These are phyloP conservation scores for Agriotes lineatus DNA, from an alignment of 2,888 invertebrate species.

Conservation along the genomic window DNA sequence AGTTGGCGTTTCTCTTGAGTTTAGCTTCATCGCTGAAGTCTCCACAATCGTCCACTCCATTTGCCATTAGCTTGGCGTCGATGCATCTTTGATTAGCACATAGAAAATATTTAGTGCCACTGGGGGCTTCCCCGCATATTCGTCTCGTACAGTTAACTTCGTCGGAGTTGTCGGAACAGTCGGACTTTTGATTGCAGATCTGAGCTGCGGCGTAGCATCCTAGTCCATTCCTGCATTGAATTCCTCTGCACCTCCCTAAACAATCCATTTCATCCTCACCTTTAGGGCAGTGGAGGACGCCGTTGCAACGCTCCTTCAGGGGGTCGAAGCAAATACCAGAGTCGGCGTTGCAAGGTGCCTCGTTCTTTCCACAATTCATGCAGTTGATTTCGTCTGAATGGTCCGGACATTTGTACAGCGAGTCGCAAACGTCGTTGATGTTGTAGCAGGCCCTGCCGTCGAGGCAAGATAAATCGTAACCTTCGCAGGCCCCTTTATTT, in stretches of 20 bases:
- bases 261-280: constrained; percentile 51
- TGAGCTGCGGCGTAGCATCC: constrained; percentile 46
- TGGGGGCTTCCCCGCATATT: constrained; percentile 43
- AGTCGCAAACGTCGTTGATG: constrained; percentile 43
- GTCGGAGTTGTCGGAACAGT: constrained; percentile 51
- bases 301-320: constrained; percentile 44
- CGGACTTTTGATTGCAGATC: constrained; percentile 48
- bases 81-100: constrained; percentile 52
- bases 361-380: constrained; percentile 36
- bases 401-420: constrained; percentile 46
- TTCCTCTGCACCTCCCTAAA: constrained; percentile 28
- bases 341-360: constrained; percentile 39
- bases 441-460: constrained; percentile 44
- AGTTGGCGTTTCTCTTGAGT: constrained; percentile 7
- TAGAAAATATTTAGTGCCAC: constrained; percentile 44
- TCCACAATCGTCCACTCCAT: constrained; percentile 51
- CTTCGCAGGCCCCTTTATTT: constrained; percentile 31
- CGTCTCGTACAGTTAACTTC: constrained; percentile 49
- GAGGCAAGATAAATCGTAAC: constrained; percentile 43
- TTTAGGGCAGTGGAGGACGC: constrained; percentile 45
- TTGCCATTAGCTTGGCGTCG: constrained; percentile 31
- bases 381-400: constrained; percentile 52
- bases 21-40: constrained; percentile 50
- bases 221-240: constrained; percentile 44
- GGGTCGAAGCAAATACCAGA: constrained; percentile 39